Conservation (phyloP, 2,797 vertebrate genomes). For the Channallabes apus region DNA sequence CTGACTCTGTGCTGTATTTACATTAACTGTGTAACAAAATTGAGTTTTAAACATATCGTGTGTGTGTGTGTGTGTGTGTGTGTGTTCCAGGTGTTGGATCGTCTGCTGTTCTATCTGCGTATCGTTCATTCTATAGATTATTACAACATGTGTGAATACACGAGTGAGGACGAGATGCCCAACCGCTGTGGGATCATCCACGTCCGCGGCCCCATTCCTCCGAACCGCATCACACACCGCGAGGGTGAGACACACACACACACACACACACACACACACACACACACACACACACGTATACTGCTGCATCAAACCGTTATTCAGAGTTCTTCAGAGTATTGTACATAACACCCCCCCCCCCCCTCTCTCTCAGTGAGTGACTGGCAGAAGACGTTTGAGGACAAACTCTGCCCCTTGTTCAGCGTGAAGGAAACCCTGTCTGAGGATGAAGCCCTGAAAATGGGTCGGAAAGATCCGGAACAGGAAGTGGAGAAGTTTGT, state of each 20-base stretch:
- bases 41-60: too few relatives aligned
- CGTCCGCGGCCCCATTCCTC: conserved; percentile 88
- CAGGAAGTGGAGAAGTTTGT: conserved; percentile 93
- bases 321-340: neutral
- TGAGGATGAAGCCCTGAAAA: conserved; percentile 86
- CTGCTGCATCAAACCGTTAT: neutral
- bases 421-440: conserved; percentile 84
- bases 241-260: conserved; percentile 73
- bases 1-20: too few relatives aligned
- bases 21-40: too few relatives aligned
- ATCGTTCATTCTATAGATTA: conserved; percentile 92
- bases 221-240: conserved; percentile 86
- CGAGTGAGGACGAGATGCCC: conserved; percentile 95
- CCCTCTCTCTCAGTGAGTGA: too few relatives aligned
- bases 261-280: too few relatives aligned
- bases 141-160: conserved; percentile 91
- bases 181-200: conserved; percentile 94
- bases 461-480: conserved; percentile 89
- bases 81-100: conserved; percentile 83
- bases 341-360: too few relatives aligned
- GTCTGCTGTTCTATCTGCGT: conserved; percentile 86
- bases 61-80: too few relatives aligned
- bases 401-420: conserved; percentile 82
- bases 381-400: conserved; percentile 89
- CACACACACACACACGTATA: too few relatives aligned